Evolutionary conservation across 2,888 invertebrate genomes (phyloP), one percentile per base, ranked within the genome.

Genomic region (Oscheius myriophilus): DNA sequence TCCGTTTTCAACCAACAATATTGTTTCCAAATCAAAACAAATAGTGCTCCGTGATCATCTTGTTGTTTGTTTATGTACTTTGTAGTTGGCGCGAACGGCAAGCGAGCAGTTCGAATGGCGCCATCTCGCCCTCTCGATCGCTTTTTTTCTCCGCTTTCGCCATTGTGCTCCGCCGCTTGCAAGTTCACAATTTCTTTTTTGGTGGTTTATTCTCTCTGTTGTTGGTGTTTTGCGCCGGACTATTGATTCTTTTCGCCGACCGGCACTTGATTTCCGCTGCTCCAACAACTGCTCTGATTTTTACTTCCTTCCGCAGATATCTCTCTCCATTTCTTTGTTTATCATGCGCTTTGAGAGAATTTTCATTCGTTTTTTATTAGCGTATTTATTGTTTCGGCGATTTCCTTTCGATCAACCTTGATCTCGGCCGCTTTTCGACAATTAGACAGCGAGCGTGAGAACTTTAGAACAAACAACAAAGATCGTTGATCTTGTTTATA

Each of bases 161-260:
- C 39, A 39, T 41, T 39, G 6, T 23, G 41, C 16, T 42, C 18
- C 23, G 49, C 18, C 1, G 18, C 18, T 49, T 49, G 1, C 49
- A 1, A 16, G 18, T 49, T 18, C 18, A 7, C 57, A 14, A 1
- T 41, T 41, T 18, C n/a, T 57, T 57, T n/a, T 39, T 42, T 41
- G 14, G 6, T 42, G 41, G 39, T 18, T 11, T 18, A 11, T 1
- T 49, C 11, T 57, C n/a, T 41, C 41, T 57, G 53, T 57, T 57
- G 61, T 61, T 61, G 61, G 46, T 61, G 61, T 61, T 61, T 61
- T 61, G 61, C 61, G 61, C 23, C 46, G 46, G n/a, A 39, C 46
- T 61, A 61, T 61, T 26, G 61, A 61, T 61, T 61, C n/a, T 49
- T 46, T 46, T 61, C 61, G 61, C 49, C 21, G 33, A 33, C 33